Conservation (phyloP, 2,888 invertebrate species). For the Epistrophe grossulariae region DNA sequence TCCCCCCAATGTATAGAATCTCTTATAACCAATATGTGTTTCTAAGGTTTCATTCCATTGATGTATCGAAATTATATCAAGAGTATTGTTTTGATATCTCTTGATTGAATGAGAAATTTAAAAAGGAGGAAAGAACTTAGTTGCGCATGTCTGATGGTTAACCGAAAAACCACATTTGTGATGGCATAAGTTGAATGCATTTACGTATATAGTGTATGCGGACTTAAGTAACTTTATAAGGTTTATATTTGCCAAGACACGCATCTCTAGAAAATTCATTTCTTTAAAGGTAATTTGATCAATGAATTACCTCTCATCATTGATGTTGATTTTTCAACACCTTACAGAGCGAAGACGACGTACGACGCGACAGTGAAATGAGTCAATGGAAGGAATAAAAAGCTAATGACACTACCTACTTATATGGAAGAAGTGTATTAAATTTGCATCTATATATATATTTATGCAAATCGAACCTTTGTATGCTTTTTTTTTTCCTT, state of each 20-base stretch:
- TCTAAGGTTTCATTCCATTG: constrained; percentile 54
- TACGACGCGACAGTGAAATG: constrained; percentile 1
- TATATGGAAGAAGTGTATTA: background rate
- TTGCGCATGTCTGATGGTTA: constrained; percentile 39
- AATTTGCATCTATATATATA: constrained; percentile 18
- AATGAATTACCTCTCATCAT: constrained; percentile 5
- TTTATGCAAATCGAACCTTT: background rate
- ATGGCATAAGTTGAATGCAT: constrained; percentile 30
- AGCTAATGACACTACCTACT: constrained; percentile 54
- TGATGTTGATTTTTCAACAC: constrained; percentile 62
- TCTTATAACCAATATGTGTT: constrained; percentile 18
- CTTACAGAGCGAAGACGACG: constrained; percentile 57
- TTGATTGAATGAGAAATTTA: background rate
- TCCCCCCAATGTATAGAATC: constrained; percentile 16
- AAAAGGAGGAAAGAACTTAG: too few species aligned
- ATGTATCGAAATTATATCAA: constrained; percentile 14
- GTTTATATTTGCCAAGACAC: constrained; percentile 23
- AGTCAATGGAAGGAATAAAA: constrained; percentile 37
- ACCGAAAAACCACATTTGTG: constrained; percentile 43
- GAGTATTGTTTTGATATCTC: constrained; percentile 14
- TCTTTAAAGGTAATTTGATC: constrained; percentile 59
- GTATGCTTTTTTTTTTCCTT: constrained; percentile 20
- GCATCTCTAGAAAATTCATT: constrained; percentile 34
- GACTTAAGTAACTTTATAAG: too few species aligned
- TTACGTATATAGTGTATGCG: too few species aligned